These are phyloP conservation scores for Zelleria hepariella DNA, from an alignment of 2,888 invertebrate species.

Conservation along the genomic window DNA sequence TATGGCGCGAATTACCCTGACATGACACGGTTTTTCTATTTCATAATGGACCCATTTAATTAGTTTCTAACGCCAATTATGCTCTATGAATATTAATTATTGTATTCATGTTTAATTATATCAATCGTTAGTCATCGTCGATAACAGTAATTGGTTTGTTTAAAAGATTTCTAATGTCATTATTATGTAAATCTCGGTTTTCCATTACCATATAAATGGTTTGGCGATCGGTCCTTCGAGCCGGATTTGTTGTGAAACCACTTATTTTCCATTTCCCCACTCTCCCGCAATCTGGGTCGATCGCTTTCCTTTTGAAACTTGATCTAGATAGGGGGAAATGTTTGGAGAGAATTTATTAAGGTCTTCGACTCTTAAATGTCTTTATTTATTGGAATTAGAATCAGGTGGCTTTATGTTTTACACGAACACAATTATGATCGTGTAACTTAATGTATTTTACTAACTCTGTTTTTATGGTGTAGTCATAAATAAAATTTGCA, in stretches of 20 bases:
- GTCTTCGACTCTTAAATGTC: neutral
- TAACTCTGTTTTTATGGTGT: neutral
- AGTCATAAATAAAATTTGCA: neutral
- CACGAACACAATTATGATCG: neutral
- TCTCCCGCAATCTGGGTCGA: conserved; percentile 30
- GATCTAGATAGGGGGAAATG: conserved; percentile 22
- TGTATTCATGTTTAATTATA: no score
- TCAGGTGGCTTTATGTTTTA: neutral
- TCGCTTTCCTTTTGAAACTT: conserved; percentile 24
- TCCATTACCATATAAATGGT: conserved; percentile 37
- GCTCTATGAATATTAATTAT: neutral
- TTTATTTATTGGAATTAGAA: neutral
- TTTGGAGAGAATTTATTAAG: conserved; percentile 22
- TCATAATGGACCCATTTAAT: neutral
- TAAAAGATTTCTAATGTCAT: conserved; percentile 13
- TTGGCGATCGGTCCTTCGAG: conserved; percentile 30
- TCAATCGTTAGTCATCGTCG: neutral
- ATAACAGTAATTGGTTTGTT: neutral
- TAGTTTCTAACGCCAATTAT: neutral
- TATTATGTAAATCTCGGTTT: conserved; percentile 25
- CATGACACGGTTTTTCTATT: conserved; percentile 2
- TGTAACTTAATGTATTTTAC: neutral
- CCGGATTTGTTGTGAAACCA: conserved; percentile 36
- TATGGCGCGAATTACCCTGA: conserved; percentile 21
- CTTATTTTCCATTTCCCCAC: conserved; percentile 39